phyloP scores from a whole-genome alignment of 2,113 vertebrate species.

The Triplophysa rosa region DNA sequence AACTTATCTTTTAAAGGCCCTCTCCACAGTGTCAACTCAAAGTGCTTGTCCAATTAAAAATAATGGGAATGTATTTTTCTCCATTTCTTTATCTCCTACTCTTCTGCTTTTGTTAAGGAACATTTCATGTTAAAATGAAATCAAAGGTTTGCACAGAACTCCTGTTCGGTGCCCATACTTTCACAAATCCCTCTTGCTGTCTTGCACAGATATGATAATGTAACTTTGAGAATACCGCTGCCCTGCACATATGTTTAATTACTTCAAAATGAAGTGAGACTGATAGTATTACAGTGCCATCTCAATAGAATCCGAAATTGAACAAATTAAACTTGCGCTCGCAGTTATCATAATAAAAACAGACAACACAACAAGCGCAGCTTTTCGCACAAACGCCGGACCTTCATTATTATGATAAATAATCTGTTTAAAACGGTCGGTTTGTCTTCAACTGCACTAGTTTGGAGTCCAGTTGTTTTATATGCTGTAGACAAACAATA shows the following conservation, averaged over 20 bases:
- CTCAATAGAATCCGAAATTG: conserved; percentile 59
- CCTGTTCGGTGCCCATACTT: conserved; percentile 64
- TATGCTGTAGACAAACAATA: conserved; percentile 23
- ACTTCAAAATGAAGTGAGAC: conserved; percentile 75
- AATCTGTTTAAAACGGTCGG: conserved; percentile 40
- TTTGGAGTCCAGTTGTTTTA: conserved; percentile 47
- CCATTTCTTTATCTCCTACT: conserved; percentile 64
- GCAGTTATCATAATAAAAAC: conserved; percentile 56
- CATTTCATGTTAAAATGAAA: conserved; percentile 74
- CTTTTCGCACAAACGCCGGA: conserved; percentile 51
- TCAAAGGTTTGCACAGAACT: conserved; percentile 77
- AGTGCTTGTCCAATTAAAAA: conserved; percentile 79
- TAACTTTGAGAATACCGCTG: conserved; percentile 64
- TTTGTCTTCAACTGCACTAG: conserved; percentile 32
- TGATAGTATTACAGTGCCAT: conserved; percentile 65
- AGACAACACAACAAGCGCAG: conserved; percentile 50
- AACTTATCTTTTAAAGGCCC: conserved; percentile 61
- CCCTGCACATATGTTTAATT: conserved; percentile 72
- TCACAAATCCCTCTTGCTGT: conserved; percentile 67
- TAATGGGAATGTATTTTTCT: conserved; percentile 65
- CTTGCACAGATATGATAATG: conserved; percentile 73
- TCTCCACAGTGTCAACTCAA: conserved; percentile 70
- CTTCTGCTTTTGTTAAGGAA: conserved; percentile 73
- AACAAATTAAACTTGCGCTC: conserved; percentile 60
- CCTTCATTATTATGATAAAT: conserved; percentile 48